Percentiles rank a stretch among this genome's conserved stretches.
Conservation (phyloP, 30 jellyfish, hydroid and myxozoan species). For the Turritopsis rubra region DNA sequence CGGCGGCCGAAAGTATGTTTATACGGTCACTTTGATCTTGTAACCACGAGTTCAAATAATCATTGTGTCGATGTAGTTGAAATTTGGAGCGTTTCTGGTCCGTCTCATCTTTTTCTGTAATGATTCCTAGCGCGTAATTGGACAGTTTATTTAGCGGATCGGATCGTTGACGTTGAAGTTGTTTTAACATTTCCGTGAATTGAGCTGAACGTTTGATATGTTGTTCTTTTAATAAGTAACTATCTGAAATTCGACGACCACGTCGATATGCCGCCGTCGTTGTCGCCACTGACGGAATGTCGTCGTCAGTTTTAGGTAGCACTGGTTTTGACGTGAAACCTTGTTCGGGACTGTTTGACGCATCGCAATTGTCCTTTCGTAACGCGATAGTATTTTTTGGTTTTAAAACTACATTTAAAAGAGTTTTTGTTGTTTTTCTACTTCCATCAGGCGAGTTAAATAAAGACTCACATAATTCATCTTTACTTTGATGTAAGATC, state of each 20-base stretch:
- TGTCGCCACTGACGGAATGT: background rate
- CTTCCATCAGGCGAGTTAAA: background rate
- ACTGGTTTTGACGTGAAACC: background rate
- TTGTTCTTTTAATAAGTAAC: constrained; percentile 10
- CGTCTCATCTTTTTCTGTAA: constrained; percentile 12
- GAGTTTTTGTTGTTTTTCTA: background rate
- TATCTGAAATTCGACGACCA: constrained; percentile 19
- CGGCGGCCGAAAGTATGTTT: constrained; percentile 62
- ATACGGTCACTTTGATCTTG: constrained; percentile 71
- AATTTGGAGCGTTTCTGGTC: background rate
- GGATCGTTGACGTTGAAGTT: background rate
- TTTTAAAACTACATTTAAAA: background rate
- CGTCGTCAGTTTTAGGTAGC: background rate
- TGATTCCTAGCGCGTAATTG: constrained; percentile 15
- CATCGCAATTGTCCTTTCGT: background rate
- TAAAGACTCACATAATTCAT: background rate
- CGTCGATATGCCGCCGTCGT: constrained; percentile 5
- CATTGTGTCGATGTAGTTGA: constrained; percentile 29
- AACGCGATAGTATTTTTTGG: background rate
- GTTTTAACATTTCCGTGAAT: constrained; percentile 21
- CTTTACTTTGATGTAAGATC: background rate
- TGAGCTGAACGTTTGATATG: constrained; percentile 5
- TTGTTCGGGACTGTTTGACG: background rate
- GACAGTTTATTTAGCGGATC: background rate
- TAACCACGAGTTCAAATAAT: constrained; percentile 68